These are phyloP conservation scores for Girardia tigrina DNA, from an alignment of 2,888 invertebrate species.

Conservation along the genomic window DNA sequence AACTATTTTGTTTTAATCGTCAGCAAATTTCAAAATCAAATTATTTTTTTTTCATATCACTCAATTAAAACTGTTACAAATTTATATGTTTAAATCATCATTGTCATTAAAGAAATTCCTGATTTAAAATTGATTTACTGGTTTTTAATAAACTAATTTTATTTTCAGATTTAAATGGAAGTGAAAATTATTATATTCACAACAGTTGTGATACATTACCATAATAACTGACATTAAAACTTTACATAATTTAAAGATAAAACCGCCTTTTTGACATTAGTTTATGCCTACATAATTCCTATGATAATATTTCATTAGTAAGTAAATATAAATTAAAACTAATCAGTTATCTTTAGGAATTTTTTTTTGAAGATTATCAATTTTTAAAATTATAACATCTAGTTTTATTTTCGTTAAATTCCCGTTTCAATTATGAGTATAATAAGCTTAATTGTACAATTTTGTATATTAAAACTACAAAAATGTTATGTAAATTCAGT, in stretches of 20 bases:
- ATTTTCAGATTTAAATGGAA: background rate
- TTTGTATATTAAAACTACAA: background rate
- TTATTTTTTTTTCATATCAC: too few species aligned
- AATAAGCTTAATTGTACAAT: background rate
- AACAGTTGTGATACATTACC: background rate
- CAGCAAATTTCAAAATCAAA: background rate
- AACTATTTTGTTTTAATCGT: background rate
- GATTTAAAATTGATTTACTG: background rate
- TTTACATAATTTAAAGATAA: background rate
- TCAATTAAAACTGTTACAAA: background rate
- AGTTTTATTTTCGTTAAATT: too few species aligned
- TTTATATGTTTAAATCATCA: background rate
- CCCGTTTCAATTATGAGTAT: too few species aligned
- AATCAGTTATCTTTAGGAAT: background rate
- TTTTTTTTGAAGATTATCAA: too few species aligned
- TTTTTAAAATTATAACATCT: too few species aligned
- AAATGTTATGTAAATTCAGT: too few species aligned
- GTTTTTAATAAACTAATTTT: background rate
- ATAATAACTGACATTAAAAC: too few species aligned
- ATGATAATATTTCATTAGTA: background rate
- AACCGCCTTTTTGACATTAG: slow-evolving; percentile 2
- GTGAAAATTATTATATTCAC: background rate
- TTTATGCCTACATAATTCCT: slow-evolving; percentile 4
- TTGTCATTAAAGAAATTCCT: background rate
- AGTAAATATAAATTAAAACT: background rate